Percentiles rank a stretch among this genome's conserved stretches.
Evolutionary conservation across 2,113 vertebrate genomes (phyloP).

Genomic region (Grammomys surdaster): DNA sequence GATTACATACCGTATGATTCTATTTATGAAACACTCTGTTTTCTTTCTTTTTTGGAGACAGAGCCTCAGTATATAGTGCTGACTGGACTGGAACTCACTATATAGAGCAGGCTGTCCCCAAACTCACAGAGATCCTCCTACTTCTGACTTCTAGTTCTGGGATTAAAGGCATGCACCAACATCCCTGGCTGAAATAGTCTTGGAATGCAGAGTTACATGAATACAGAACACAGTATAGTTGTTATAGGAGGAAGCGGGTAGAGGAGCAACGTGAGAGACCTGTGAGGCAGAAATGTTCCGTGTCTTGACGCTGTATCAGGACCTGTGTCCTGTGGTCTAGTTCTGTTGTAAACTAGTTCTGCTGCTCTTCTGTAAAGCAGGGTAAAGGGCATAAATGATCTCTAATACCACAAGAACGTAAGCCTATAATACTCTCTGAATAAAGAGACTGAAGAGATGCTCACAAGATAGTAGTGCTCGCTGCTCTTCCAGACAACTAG

Average conservation of each 20-base stretch:
- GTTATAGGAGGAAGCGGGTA: background rate
- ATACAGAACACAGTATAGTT: background rate
- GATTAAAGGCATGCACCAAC: background rate
- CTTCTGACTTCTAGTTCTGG: background rate
- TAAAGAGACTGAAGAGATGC: background rate
- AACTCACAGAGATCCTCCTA: background rate
- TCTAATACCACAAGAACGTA: background rate
- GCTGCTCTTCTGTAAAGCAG: slow-evolving; percentile 38
- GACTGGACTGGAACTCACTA: background rate
- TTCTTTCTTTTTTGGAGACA: background rate
- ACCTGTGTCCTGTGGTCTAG: background rate
- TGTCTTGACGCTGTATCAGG: background rate
- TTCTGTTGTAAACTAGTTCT: background rate
- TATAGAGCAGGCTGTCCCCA: background rate
- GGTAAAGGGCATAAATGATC: background rate
- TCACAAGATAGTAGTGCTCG: no score
- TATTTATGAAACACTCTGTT: background rate
- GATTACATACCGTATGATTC: background rate
- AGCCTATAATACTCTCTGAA: background rate
- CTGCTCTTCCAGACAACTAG: background rate
- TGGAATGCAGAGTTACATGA: slow-evolving; percentile 15
- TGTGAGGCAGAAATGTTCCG: background rate
- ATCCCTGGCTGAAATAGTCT: background rate
- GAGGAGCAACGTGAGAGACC: background rate
- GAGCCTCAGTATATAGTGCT: background rate